Evolutionary conservation across 2,113 vertebrate genomes (phyloP).

Genomic region (Sturnira hondurensis): DNA sequence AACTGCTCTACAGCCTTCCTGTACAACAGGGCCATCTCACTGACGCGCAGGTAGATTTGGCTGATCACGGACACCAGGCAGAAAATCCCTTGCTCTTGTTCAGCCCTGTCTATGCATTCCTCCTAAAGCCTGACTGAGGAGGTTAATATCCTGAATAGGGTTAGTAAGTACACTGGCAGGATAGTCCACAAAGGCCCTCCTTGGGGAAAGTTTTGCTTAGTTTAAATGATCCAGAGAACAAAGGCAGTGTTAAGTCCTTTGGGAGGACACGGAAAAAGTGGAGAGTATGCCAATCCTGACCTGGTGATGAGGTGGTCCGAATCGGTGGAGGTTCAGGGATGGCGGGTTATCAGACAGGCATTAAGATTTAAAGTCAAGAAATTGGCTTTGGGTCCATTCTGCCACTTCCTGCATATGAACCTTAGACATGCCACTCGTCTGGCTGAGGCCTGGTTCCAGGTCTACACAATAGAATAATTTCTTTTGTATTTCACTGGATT

Average conservation of each 20-base stretch:
- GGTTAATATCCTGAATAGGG: not conserved
- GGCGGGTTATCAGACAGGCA: not conserved
- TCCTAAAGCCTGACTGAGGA: not conserved
- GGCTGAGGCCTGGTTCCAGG: not conserved
- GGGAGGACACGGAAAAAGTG: not conserved
- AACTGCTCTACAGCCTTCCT: not conserved
- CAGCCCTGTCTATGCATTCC: not conserved
- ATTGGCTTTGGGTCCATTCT: not conserved
- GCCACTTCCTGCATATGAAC: not conserved
- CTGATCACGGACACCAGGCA: not conserved
- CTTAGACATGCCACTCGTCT: not conserved
- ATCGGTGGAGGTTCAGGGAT: not conserved
- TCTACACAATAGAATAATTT: not conserved
- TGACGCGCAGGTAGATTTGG: not conserved
- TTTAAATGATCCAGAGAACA: not conserved
- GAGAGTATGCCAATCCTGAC: not conserved
- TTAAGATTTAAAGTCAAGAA: not conserved
- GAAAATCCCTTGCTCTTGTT: not conserved
- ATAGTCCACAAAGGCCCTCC: not conserved
- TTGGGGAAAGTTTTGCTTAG: not conserved
- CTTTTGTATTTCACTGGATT: not conserved
- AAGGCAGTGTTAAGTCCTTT: not conserved
- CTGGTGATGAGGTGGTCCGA: not conserved
- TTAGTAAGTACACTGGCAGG: not conserved
- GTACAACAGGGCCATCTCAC: not conserved